Base-by-base conservation (phyloP, 2,797 vertebrate species). In the Pteronotus mesoamericanus region DNA sequence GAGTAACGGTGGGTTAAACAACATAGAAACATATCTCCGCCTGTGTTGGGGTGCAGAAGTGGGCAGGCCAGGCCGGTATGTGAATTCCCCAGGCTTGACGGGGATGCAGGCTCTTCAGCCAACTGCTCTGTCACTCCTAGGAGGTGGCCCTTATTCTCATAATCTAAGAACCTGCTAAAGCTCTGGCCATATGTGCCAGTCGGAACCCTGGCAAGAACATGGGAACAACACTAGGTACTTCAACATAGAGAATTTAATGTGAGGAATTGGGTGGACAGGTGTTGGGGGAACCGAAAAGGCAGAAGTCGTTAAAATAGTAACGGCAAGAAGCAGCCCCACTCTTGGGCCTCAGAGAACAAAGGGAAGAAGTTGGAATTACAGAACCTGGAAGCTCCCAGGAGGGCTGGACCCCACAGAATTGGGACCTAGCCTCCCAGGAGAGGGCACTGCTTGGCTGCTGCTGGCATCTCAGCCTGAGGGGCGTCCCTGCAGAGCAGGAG, bases 61-160 rank as follows among this genome's bases (percentile, higher is more conserved):
- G 7, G 8, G 32, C 78, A 6, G 59, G 42, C 29, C 0, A 1
- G 59, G 89, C 55, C 3, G 1, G 6, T 4, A 4, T 1, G 18
- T 59, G 8, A 26, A 59, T 44, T 37, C 37, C 32, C 0, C 0
- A 12, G 77, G 44, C 61, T 39, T 2, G 4, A 29, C 12, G 79
- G 57, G 44, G 53, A 2, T 10, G 32, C 10, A 7, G 61, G 9
- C 19, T 10, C 42, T 39, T 6, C 4, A 3, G 21, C 77, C 51
- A 16, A 32, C 1, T 6, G 3, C 59, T 46, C 55, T 14, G 19
- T 8, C 0, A 0, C 46, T 72, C 37, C 53, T 21, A 4, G 61
- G 61, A 7, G 4, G 71, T 12, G 44, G 22, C 29, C 4, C 39
- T 37, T 2, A 14, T 22, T 32, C 9, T 48, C 19, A 3, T 15